phyloP scores from a whole-genome alignment of 64 coral and sea anemone species.

The Actinia tenebrosa region DNA sequence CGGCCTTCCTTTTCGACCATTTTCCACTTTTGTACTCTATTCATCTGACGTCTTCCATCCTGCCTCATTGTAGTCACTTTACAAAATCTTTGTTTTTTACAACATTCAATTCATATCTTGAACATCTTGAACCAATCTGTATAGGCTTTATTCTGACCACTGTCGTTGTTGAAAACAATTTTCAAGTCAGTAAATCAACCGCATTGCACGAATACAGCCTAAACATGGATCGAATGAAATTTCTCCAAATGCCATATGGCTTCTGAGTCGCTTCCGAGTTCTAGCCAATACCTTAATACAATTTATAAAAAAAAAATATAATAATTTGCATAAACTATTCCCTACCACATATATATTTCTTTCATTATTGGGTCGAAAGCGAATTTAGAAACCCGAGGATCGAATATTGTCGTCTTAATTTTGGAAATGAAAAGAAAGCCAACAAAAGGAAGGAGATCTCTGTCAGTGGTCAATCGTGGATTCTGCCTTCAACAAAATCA shows the following conservation, averaged over 20 bases:
- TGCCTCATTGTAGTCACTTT: neutral
- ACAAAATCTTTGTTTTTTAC: neutral
- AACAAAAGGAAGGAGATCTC: neutral
- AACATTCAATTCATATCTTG: neutral
- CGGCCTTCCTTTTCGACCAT: neutral
- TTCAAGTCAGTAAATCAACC: neutral
- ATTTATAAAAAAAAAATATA: neutral
- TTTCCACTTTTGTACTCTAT: no score
- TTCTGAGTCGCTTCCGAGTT: neutral
- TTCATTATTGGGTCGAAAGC: neutral
- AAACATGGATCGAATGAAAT: neutral
- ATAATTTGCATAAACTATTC: neutral
- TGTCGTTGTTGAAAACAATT: neutral
- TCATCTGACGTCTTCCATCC: neutral
- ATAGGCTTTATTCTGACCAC: neutral
- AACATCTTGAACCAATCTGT: neutral
- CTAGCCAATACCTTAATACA: neutral
- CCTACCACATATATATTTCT: neutral
- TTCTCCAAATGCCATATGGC: neutral
- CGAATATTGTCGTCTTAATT: neutral
- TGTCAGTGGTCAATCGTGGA: neutral
- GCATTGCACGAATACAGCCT: neutral
- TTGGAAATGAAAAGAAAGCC: neutral
- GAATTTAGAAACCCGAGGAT: neutral
- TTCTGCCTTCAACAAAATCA: neutral